Evolutionary conservation across 2,113 vertebrate genomes (phyloP).

Genomic region (Microcebus ravelobensis): DNA sequence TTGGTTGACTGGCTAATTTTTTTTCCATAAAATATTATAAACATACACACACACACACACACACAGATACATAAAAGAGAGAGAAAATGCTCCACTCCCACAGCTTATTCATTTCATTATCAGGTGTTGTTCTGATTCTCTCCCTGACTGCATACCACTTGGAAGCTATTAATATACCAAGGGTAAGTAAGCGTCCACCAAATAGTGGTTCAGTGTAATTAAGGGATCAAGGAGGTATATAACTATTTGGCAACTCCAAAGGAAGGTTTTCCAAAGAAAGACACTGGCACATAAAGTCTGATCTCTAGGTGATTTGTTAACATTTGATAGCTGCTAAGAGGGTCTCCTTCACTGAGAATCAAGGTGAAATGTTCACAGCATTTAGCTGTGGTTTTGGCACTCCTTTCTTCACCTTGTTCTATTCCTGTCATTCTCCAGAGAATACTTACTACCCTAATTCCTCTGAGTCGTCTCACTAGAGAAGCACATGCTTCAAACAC

Average conservation of each 20-base stretch:
- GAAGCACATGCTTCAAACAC: slow-evolving; percentile 38
- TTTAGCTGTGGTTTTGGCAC: background rate
- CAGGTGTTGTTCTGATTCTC: background rate
- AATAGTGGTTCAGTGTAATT: background rate
- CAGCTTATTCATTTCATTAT: background rate
- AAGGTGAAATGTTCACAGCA: slow-evolving; percentile 20
- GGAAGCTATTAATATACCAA: background rate
- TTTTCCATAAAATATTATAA: background rate
- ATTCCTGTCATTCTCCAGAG: slow-evolving; percentile 42
- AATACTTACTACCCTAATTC: background rate
- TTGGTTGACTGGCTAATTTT: too few relatives aligned
- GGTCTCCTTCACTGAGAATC: background rate
- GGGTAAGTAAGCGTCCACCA: background rate
- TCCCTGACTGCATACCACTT: background rate
- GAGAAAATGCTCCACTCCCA: background rate
- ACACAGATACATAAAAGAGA: background rate
- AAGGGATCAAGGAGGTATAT: background rate
- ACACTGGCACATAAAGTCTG: background rate
- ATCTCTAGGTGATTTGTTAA: slow-evolving; percentile 27
- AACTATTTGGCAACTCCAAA: slow-evolving; percentile 41
- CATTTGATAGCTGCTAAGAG: slow-evolving; percentile 20
- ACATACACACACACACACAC: background rate
- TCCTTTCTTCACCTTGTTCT: slow-evolving; percentile 37
- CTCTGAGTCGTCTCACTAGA: slow-evolving; percentile 6
- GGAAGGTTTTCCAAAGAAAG: slow-evolving; percentile 43